Percentiles rank a stretch among this genome's conserved stretches.
Evolutionary conservation across 2,888 invertebrate species (phyloP).

Genomic region (Camptogramma bilineatum): DNA sequence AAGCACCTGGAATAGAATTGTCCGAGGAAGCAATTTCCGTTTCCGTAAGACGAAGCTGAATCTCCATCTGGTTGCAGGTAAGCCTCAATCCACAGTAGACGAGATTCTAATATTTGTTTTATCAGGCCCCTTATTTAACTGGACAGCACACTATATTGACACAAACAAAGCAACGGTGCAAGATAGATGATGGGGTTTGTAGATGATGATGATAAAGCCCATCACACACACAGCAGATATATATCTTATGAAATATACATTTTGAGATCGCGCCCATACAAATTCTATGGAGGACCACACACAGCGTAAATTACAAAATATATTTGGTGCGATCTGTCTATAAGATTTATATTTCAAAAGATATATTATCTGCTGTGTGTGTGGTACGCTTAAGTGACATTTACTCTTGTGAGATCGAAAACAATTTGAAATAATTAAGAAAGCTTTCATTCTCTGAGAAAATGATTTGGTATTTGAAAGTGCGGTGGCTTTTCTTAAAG

Average conservation of each 20-base stretch:
- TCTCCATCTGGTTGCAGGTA: constrained; percentile 51
- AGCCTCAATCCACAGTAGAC: constrained; percentile 26
- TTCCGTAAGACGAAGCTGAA: constrained; percentile 61
- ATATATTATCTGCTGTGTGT: too few species aligned
- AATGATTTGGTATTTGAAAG: not conserved
- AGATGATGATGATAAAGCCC: too few species aligned
- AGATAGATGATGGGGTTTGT: not conserved
- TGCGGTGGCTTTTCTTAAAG: not conserved
- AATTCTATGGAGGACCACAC: too few species aligned
- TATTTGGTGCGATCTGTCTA: too few species aligned
- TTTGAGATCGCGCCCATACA: too few species aligned
- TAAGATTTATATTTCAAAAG: too few species aligned
- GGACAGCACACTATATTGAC: not conserved
- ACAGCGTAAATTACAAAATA: too few species aligned
- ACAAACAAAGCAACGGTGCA: not conserved
- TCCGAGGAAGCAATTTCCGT: constrained; percentile 64
- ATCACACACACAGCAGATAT: too few species aligned
- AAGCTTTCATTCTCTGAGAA: not conserved
- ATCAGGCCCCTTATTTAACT: not conserved
- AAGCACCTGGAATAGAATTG: constrained; percentile 59
- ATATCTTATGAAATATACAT: too few species aligned
- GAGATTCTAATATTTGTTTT: constrained; percentile 11
- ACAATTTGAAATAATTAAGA: not conserved
- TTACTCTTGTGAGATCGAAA: not conserved
- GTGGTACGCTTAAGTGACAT: not conserved